These are phyloP conservation scores for Willisornis vidua DNA, from an alignment of 2,113 vertebrate genomes.

Conservation along the genomic window DNA sequence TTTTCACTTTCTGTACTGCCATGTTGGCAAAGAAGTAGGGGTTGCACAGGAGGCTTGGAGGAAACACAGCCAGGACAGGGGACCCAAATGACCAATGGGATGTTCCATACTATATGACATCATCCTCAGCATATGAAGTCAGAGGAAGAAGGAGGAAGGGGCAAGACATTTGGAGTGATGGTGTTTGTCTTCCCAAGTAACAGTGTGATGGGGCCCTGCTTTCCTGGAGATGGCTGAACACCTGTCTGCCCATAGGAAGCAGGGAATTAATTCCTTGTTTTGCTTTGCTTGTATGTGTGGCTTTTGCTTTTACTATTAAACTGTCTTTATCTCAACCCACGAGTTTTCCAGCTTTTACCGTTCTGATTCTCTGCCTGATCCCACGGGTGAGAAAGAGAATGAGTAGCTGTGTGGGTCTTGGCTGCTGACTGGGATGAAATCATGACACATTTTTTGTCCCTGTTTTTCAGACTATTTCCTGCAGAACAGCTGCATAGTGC, in stretches of 20 bases:
- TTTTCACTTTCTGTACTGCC: fast-evolving
- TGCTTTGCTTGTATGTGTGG: neutral
- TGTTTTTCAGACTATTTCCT: neutral
- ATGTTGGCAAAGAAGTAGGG: neutral
- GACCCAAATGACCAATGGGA: neutral
- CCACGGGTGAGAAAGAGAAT: neutral
- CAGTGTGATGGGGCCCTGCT: neutral
- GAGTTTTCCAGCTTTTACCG: neutral
- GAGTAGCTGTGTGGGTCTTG: neutral
- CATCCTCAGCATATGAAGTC: neutral
- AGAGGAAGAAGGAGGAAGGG: neutral
- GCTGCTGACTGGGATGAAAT: neutral
- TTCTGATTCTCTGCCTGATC: neutral
- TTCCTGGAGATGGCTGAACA: neutral
- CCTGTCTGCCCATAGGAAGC: neutral
- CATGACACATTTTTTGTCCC: fast-evolving
- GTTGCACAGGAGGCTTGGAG: neutral
- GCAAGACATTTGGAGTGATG: neutral
- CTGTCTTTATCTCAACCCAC: neutral
- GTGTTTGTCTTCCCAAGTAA: neutral
- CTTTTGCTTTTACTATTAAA: neutral
- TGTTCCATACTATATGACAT: neutral
- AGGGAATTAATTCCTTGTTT: neutral
- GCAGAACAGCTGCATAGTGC: neutral
- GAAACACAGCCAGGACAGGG: neutral